Conservation (phyloP, 2,113 vertebrate species). For the Seriola quinqueradiata region DNA sequence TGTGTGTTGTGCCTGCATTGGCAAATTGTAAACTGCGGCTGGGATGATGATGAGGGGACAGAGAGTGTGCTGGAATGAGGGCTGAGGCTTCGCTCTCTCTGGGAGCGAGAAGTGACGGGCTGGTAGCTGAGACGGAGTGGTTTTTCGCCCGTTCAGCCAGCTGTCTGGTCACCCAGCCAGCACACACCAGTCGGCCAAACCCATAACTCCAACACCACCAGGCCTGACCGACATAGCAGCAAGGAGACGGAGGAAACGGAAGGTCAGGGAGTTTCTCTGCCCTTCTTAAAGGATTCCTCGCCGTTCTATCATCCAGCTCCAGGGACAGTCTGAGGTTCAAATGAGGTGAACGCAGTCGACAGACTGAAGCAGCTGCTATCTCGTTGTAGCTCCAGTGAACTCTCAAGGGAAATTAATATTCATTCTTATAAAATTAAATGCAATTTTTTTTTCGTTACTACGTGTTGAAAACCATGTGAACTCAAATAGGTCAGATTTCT, state of each 20-base stretch:
- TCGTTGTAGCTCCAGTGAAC: not conserved
- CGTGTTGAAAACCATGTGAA: not conserved
- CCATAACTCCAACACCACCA: conserved; percentile 58
- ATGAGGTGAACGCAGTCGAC: conserved; percentile 42
- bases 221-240: conserved; percentile 63
- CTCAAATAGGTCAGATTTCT: not conserved
- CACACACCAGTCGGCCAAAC: conserved; percentile 61
- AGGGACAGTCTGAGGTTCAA: conserved; percentile 41
- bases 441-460: not conserved
- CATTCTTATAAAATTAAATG: conserved; percentile 15
- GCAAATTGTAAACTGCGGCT: conserved; percentile 64
- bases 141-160: conserved; percentile 59
- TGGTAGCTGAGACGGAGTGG: conserved; percentile 54
- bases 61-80: conserved; percentile 67
- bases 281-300: conserved; percentile 39
- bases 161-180: conserved; percentile 58
- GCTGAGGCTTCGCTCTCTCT: conserved; percentile 53
- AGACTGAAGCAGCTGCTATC: conserved; percentile 21
- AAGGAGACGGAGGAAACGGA: conserved; percentile 51
- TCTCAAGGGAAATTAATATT: conserved; percentile 14
- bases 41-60: conserved; percentile 61
- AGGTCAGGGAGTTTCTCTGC: conserved; percentile 75
- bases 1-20: conserved; percentile 58
- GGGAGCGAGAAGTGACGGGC: conserved; percentile 52
- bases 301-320: conserved; percentile 42